Evolutionary conservation across 1,140 invertebrate species (phyloP).

Genomic region (Vollenhovia emeryi): DNA sequence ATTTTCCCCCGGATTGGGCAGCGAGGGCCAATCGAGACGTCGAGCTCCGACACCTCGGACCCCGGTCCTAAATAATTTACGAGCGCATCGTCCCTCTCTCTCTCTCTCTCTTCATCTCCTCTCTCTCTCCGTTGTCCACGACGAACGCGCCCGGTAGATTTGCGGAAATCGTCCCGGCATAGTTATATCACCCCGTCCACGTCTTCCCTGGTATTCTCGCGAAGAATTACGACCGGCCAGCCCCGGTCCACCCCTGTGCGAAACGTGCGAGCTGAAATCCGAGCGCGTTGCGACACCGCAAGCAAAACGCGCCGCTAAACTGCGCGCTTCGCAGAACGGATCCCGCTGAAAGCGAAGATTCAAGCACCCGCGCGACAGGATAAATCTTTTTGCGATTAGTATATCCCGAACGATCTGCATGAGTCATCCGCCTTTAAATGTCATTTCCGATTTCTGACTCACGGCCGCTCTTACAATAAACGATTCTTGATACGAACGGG

Average conservation of each 20-base stretch:
- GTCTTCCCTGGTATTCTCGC: constrained; percentile 32
- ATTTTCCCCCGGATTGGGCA: constrained; percentile 75
- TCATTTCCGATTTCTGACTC: neutral
- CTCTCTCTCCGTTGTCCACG: neutral
- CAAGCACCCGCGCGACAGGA: neutral
- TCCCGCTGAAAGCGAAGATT: neutral
- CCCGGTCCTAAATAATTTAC: constrained; percentile 83
- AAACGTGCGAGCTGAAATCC: constrained; percentile 13
- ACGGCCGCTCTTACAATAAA: neutral
- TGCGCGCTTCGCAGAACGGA: neutral
- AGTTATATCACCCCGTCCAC: constrained; percentile 38
- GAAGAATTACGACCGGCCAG: constrained; percentile 37
- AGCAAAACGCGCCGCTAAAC: constrained; percentile 8
- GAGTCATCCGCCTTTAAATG: constrained; percentile 3
- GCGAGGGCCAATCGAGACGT: constrained; percentile 70
- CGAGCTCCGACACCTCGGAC: constrained; percentile 64
- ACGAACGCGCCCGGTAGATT: constrained; percentile 63
- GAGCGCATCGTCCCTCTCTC: constrained; percentile 64
- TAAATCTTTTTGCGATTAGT: neutral
- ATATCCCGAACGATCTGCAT: neutral
- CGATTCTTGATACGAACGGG: neutral
- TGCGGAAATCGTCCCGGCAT: constrained; percentile 65
- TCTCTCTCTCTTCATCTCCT: constrained; percentile 13
- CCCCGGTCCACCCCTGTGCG: neutral
- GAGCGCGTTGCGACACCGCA: constrained; percentile 21